Evolutionary conservation across 2,113 vertebrate genomes (phyloP).

Genomic region (Elephantulus edwardii): DNA sequence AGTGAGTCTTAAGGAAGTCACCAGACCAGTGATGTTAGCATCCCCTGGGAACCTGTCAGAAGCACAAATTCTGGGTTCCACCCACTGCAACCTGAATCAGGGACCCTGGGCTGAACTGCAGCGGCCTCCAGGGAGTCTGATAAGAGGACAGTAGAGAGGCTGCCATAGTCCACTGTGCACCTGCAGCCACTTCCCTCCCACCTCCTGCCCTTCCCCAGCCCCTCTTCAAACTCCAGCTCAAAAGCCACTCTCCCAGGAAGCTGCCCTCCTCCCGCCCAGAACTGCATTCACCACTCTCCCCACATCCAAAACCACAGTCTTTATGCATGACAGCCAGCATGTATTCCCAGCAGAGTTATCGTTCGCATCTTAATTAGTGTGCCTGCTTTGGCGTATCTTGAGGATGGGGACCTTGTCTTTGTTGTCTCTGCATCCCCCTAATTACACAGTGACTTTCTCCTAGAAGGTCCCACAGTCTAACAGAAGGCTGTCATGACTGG

Average conservation of each 20-base stretch:
- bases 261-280: neutral
- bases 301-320: no score
- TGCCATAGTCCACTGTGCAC: neutral
- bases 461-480: neutral
- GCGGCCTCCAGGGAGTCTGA: neutral
- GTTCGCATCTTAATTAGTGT: neutral
- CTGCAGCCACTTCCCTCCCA: neutral
- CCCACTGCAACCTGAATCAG: neutral
- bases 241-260: neutral
- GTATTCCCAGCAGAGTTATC: neutral
- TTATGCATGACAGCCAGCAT: neutral
- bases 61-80: neutral
- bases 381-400: neutral
- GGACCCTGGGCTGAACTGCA: accelerated
- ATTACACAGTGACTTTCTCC: neutral
- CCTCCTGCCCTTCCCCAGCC: no score
- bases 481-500: neutral
- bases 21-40: neutral
- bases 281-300: neutral
- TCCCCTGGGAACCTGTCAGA: neutral
- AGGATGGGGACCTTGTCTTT: neutral
- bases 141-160: accelerated
- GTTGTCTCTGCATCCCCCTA: neutral
- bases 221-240: neutral
- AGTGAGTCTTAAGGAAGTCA: neutral